These are phyloP conservation scores for Antigone vipio DNA, from an alignment of 2,113 vertebrate genomes.

Conservation along the genomic window DNA sequence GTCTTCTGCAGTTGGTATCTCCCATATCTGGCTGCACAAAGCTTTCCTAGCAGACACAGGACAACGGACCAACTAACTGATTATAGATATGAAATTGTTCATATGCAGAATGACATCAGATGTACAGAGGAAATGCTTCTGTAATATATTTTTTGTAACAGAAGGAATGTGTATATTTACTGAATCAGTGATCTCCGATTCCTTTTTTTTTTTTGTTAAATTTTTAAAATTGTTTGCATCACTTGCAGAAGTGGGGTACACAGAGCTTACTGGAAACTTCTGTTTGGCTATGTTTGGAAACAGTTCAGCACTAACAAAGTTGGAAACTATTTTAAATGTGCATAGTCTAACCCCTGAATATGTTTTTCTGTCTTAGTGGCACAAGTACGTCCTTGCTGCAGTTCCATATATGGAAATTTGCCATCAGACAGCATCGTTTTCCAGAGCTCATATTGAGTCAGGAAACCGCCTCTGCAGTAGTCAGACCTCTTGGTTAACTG, in stretches of 20 bases:
- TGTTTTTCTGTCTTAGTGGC: background rate
- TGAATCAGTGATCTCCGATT: background rate
- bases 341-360: background rate
- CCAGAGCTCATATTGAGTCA: background rate
- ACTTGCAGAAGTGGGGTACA: background rate
- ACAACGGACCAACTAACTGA: background rate
- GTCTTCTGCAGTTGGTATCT: background rate
- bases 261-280: background rate
- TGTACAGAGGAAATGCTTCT: background rate
- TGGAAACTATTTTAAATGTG: constrained; percentile 16
- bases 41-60: background rate
- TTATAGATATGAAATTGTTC: background rate
- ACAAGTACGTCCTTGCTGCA: background rate
- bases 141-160: background rate
- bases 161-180: background rate
- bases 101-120: background rate
- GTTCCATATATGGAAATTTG: background rate
- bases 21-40: background rate
- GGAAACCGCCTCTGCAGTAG: background rate
- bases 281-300: constrained; percentile 5
- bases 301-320: background rate
- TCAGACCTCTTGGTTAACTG: background rate
- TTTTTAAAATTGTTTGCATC: background rate
- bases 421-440: background rate
- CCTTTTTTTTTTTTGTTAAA: background rate